Evolutionary conservation across 2,113 vertebrate genomes (phyloP), one percentile per base, ranked within the genome.

Genomic region (Ceuthmochares aereus): DNA sequence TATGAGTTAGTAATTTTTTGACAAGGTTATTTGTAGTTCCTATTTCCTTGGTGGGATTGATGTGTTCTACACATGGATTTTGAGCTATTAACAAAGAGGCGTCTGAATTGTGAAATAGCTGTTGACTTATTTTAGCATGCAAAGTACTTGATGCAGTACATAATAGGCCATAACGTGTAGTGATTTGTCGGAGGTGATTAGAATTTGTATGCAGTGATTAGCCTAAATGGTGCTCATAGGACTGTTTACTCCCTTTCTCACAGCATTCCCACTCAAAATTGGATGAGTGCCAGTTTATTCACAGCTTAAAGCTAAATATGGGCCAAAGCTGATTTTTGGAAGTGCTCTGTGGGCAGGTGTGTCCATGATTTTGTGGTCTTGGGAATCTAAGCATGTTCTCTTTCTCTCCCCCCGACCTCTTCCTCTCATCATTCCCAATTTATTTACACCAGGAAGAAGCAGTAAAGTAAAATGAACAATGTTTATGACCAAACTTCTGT

Each of bases 151-250:
- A 63, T 93, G 84, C 64, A 80, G 7, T 89, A 51, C 74, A 84
- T 82, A 43, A 93, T 91, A 74, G 92, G 60, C 62, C 32, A 20
- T 79, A 92, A 68, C 47, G 58, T 72, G 70, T 66, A 72, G 84
- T 63, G 95, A 94, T 95, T 96, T 92, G 79, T 90, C 13, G 23
- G 58, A 66, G 51, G 49, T 84, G 81, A 45, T 84, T 93, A 91
- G 73, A 87, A 62, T 87, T 95, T 95, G 60, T 78, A 51, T 87
- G 89, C 64, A 69, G 76, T 55, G 42, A 79, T 97, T 74, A 95
- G 36, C 78, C 72, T 85, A 79, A 89, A 89, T 40, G 29, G 40
- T 90, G 70, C 78, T 87, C 82, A 36, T 52, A 59, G 87, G 87
- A 63, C 58, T 60, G 37, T 68, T 91, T 79, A 40, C 49, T 90